phyloP scores from a whole-genome alignment of 2,888 invertebrate genomes.

The Hypena proboscidalis region DNA sequence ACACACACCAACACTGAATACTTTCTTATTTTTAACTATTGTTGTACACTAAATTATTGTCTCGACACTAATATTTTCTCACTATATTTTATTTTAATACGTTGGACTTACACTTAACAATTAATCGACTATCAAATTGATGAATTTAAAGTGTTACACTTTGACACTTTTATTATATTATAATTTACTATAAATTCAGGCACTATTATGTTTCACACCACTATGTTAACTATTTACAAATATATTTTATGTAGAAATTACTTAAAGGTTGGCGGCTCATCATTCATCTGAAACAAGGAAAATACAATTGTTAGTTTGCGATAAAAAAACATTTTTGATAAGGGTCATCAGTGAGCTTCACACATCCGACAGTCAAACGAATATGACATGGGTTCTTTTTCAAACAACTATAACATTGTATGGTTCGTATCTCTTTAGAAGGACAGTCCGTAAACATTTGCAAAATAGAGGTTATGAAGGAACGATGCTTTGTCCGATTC shows the following conservation, averaged over 20 bases:
- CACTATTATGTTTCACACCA: conserved; percentile 45
- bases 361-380: conserved; percentile 51
- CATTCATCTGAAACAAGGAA: conserved; percentile 25
- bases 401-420: conserved; percentile 39
- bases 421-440: conserved; percentile 32
- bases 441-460: conserved; percentile 21
- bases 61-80: conserved; percentile 5
- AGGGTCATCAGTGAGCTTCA: conserved; percentile 59
- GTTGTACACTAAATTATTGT: conserved; percentile 17
- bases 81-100: conserved; percentile 15
- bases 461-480: conserved; percentile 22
- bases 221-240: conserved; percentile 16
- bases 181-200: conserved; percentile 43
- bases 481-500: conserved; percentile 27
- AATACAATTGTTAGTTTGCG: conserved; percentile 10
- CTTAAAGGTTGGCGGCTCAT: conserved; percentile 13
- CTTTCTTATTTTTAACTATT: conserved; percentile 14
- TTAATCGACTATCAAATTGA: conserved; percentile 18
- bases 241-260: conserved; percentile 5
- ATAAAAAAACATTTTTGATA: conserved; percentile 45
- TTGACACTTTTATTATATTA: conserved; percentile 37
- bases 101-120: too few relatives aligned
- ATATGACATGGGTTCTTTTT: conserved; percentile 60
- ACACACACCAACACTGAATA: conserved; percentile 18
- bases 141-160: conserved; percentile 23